Evolutionary conservation across 2,797 vertebrate genomes (phyloP).

Genomic region (Myotis vivesi): DNA sequence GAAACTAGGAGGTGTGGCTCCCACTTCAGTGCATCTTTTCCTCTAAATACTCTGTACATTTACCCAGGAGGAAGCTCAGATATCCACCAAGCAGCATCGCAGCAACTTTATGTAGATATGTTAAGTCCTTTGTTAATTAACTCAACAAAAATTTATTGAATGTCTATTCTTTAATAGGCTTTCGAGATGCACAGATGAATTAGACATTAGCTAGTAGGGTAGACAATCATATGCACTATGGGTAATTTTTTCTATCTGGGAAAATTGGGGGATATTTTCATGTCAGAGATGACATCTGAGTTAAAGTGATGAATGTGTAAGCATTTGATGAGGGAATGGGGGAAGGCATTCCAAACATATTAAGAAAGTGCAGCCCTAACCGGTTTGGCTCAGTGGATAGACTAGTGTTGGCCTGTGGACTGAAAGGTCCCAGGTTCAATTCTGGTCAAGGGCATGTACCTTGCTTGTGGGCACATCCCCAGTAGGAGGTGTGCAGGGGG

Average conservation of each 20-base stretch:
- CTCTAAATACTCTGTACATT: slow-evolving; percentile 11
- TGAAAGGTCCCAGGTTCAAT: too few species aligned
- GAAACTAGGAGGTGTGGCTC: not conserved
- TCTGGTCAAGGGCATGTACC: too few species aligned
- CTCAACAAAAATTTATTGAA: slow-evolving; percentile 13
- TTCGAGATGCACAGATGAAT: slow-evolving; percentile 7
- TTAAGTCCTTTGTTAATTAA: slow-evolving; percentile 11
- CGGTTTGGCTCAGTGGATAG: not conserved
- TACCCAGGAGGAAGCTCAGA: not conserved
- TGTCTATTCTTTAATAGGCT: not conserved
- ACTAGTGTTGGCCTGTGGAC: not conserved
- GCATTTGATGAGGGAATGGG: not conserved
- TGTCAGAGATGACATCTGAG: not conserved
- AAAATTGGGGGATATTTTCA: slow-evolving; percentile 20
- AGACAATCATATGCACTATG: not conserved
- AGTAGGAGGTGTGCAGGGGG: too few species aligned
- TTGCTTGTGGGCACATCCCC: too few species aligned
- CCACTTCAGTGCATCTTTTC: not conserved
- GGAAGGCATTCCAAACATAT: not conserved
- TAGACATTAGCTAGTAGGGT: not conserved
- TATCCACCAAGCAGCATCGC: not conserved
- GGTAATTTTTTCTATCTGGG: not conserved
- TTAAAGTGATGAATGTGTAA: slow-evolving; percentile 1
- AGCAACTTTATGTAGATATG: not conserved
- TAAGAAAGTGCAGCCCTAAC: not conserved